phyloP scores from a whole-genome alignment of 2,113 vertebrate species.

The Caretta caretta region DNA sequence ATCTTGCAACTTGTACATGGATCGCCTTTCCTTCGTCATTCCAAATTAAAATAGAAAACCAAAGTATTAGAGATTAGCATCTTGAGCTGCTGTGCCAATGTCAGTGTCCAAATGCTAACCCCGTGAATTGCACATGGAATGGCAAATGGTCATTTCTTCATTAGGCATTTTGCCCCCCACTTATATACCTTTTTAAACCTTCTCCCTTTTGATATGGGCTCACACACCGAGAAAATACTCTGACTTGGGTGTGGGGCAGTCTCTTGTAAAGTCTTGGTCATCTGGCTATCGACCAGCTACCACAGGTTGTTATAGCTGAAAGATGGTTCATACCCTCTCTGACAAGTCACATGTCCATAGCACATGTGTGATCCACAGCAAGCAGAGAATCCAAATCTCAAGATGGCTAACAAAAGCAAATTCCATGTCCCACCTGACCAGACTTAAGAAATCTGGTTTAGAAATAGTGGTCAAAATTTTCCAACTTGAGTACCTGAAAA shows the following conservation, averaged over 20 bases:
- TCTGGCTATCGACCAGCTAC: neutral
- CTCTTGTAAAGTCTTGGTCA: neutral
- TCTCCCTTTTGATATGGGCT: neutral
- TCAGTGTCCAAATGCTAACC: neutral
- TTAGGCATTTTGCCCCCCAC: neutral
- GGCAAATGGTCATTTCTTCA: neutral
- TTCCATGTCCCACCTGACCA: neutral
- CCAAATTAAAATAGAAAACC: neutral
- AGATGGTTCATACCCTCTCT: neutral
- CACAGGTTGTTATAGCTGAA: neutral
- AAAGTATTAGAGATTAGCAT: neutral
- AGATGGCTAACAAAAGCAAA: neutral
- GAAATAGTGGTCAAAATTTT: neutral
- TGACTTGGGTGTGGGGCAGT: no score
- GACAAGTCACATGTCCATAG: neutral
- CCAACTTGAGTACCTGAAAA: neutral
- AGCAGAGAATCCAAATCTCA: neutral
- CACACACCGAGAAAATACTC: neutral
- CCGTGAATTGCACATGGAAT: neutral
- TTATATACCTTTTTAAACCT: neutral
- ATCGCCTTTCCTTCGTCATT: neutral
- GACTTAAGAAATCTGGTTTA: neutral
- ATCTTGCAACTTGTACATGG: conserved; percentile 7
- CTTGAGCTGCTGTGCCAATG: no score
- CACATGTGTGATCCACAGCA: neutral